A percentile compares a stretch with the other conserved stretches of the same genome.
phyloP scores from a whole-genome alignment of 2,113 vertebrate genomes.

The Dipodomys spectabilis region DNA sequence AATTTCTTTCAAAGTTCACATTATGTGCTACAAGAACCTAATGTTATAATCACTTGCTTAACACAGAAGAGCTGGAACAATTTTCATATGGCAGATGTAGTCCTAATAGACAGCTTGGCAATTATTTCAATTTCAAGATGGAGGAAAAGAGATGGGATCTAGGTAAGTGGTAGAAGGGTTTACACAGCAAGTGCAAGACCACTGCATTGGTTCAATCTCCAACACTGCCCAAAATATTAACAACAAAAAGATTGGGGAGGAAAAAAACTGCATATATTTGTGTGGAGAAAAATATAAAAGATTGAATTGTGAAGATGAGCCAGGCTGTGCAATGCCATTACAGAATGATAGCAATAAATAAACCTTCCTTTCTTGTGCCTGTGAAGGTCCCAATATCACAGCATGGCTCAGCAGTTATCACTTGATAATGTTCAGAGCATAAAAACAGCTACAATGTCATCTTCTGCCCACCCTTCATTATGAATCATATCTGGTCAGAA shows the following conservation, averaged over 20 bases:
- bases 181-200: background rate
- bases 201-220: background rate
- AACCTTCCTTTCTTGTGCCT: conserved; percentile 20
- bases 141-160: background rate
- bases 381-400: background rate
- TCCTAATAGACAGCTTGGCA: conserved; percentile 47
- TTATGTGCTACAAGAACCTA: conserved; percentile 5
- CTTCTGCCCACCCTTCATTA: conserved; percentile 11
- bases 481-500: conserved; percentile 33
- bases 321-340: conserved; percentile 44
- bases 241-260: background rate
- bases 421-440: background rate
- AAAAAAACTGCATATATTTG: conserved; percentile 13
- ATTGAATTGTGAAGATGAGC: conserved; percentile 12
- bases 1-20: conserved; percentile 53
- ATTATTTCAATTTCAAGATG: conserved; percentile 52
- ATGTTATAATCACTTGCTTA: conserved; percentile 41
- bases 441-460: conserved; percentile 43
- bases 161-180: background rate
- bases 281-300: conserved; percentile 32
- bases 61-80: conserved; percentile 36
- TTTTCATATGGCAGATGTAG: conserved; percentile 16
- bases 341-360: conserved; percentile 28
- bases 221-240: background rate
- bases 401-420: background rate